A percentile compares a stretch with the other conserved stretches of the same genome.
Conservation (phyloP, 2,113 vertebrate species). For the Corythoichthys haematopterus region DNA sequence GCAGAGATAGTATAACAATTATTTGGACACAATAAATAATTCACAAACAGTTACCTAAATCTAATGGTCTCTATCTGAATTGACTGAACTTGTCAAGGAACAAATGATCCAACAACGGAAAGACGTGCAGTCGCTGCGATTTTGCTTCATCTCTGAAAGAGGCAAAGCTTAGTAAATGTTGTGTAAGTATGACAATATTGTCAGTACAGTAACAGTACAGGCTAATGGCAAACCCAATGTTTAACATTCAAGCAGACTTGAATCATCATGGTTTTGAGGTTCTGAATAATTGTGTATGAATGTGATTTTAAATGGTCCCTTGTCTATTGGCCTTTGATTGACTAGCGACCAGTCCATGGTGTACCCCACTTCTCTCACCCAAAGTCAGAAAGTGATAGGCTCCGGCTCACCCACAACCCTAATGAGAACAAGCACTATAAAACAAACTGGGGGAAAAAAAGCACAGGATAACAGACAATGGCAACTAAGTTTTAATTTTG, state of each 20-base stretch:
- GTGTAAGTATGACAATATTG: neutral
- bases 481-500: neutral
- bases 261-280: neutral
- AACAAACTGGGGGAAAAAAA: neutral
- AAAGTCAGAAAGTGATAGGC: neutral
- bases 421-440: neutral
- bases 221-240: neutral
- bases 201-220: neutral
- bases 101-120: neutral
- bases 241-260: neutral
- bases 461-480: neutral
- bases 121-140: neutral
- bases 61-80: no score
- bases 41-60: no score
- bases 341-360: neutral
- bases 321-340: neutral
- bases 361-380: neutral
- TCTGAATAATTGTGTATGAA: neutral
- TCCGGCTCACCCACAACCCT: neutral
- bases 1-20: no score
- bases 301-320: no score
- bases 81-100: neutral
- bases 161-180: neutral
- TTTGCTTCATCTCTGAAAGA: neutral
- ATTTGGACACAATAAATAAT: no score